Percentiles rank a stretch among this genome's conserved stretches.
Evolutionary conservation across 1,140 invertebrate species (phyloP).

Genomic region (Goniozus legneri): DNA sequence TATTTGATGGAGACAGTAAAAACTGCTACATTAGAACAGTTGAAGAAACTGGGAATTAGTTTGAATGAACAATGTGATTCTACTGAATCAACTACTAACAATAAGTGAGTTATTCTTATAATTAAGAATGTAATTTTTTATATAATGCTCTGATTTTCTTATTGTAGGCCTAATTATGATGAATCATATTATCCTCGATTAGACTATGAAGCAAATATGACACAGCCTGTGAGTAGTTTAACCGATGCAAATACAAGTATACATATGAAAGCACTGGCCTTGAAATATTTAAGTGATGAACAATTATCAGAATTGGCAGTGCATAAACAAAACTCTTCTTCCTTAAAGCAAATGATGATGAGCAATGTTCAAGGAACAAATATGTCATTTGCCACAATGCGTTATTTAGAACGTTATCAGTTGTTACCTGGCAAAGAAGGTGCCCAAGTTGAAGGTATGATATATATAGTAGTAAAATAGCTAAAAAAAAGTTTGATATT

Average conservation of each 20-base stretch:
- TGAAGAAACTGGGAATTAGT: conserved; percentile 52
- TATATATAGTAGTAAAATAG: too few relatives aligned
- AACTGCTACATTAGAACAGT: conserved; percentile 52
- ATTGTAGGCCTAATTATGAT: conserved; percentile 54
- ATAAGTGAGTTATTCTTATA: not conserved
- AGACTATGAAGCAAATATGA: conserved; percentile 33
- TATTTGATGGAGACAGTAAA: conserved; percentile 46
- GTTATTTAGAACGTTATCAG: conserved; percentile 65
- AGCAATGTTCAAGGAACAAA: conserved; percentile 47
- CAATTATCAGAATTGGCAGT: conserved; percentile 47
- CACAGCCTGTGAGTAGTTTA: conserved; percentile 29
- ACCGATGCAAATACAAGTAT: conserved; percentile 57
- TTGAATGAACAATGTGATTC: conserved; percentile 37
- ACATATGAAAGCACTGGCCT: conserved; percentile 63
- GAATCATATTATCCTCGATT: conserved; percentile 38
- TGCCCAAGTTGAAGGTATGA: conserved; percentile 27
- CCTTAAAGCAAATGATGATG: conserved; percentile 33
- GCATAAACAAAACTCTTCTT: conserved; percentile 33
- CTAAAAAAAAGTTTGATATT: too few relatives aligned
- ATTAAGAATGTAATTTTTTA: not conserved
- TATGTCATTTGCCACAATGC: conserved; percentile 63
- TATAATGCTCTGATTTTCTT: conserved; percentile 18
- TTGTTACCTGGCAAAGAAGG: conserved; percentile 50
- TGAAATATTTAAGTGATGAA: conserved; percentile 62
- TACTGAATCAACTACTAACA: conserved; percentile 23